These are phyloP conservation scores for Falco punctatus DNA, from an alignment of 2,113 vertebrate genomes.

Conservation along the genomic window DNA sequence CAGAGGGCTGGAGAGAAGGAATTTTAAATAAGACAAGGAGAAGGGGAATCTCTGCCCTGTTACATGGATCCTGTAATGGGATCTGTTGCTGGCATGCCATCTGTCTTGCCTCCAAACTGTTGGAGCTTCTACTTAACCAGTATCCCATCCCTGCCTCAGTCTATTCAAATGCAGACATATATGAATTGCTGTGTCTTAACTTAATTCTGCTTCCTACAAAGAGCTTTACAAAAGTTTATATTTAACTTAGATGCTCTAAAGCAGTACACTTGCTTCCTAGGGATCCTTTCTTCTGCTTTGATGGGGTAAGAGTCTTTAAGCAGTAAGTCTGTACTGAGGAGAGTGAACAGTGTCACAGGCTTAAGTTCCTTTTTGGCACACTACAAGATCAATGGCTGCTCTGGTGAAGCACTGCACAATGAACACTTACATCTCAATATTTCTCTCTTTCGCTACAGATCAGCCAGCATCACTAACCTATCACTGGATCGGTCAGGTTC, in stretches of 20 bases:
- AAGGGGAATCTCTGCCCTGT: neutral
- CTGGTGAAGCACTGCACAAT: neutral
- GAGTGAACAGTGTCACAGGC: neutral
- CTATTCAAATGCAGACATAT: neutral
- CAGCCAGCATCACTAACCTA: constrained; percentile 92
- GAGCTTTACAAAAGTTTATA: neutral
- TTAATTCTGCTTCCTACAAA: neutral
- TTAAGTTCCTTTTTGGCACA: neutral
- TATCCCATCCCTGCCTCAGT: neutral
- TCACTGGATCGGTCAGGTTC: constrained; percentile 91
- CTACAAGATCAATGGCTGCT: neutral
- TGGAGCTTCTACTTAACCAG: neutral
- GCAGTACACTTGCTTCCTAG: neutral
- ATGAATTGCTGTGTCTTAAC: neutral
- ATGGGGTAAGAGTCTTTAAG: neutral
- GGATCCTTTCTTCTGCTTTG: neutral
- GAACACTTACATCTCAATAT: neutral
- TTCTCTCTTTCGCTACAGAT: constrained; percentile 76
- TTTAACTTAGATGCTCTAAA: neutral
- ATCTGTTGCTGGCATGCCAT: neutral
- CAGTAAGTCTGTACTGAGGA: neutral
- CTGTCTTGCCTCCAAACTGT: neutral
- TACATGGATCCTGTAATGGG: neutral
- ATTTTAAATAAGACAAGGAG: neutral
- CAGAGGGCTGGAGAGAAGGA: neutral